Base-by-base conservation (phyloP, 2,797 vertebrate species). In the Microctenopoma stevenorrisi region DNA sequence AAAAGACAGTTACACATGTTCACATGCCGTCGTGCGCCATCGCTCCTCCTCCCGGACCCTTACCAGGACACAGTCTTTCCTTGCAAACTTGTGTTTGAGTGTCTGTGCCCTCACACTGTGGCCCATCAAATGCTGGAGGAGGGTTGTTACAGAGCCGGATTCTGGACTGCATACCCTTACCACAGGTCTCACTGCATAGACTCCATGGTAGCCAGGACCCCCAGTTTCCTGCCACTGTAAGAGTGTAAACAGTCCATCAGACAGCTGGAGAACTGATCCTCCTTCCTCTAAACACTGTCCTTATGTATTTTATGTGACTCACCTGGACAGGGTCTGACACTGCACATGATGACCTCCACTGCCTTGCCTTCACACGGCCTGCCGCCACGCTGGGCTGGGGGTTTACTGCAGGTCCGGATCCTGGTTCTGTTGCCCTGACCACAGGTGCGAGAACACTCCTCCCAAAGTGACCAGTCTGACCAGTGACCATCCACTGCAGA, bases 401-500 rank as follows among this genome's bases (percentile, higher is more conserved):
- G 98, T 44, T 92, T 92, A 73, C 78, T 97, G 89, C 98, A 99
- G 9, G 85, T 95, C 60, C 98, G 93, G 64, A 94, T 91, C 73
- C 97, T 95, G 18, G 95, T 98, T 81, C 91, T 95, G 92, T 97
- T 98, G 15, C 97, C 98, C 22, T 91, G 96, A 37, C 97, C 98
- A 58, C 98, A 99, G 74, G 93, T 96, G 66, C 89, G 95, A 9
- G 97, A 96, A 74, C 98, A 99, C 72, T 98, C 96, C 83, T 97
- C 97, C 98, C 98, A 99, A 0, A 79, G 40, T 2, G 95, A 95
- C 98, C 98, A 99, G 51, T 96, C 95, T 0, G 97, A 97, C 98
- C 98, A 99, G 78, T 66, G 92, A 35, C 96, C 98, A 47, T 98
- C 95, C 94, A 97, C 98, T 99, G 74, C 3, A 4, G 53, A 16